phyloP scores from a whole-genome alignment of 2,888 invertebrate species.

The Globia sparganii region DNA sequence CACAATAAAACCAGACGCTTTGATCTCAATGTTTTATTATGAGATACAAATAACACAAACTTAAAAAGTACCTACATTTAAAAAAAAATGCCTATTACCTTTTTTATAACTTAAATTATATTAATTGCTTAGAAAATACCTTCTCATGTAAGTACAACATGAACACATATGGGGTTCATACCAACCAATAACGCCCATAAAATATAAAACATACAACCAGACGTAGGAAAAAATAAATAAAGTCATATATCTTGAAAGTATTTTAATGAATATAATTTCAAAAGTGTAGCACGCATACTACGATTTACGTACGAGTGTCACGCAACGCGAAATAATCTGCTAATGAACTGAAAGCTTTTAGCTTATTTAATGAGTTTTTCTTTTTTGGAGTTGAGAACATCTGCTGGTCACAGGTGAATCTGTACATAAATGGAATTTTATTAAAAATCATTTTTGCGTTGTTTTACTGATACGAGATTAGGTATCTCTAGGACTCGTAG shows the following conservation, averaged over 20 bases:
- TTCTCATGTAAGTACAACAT: background rate
- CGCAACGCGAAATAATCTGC: conserved; percentile 79
- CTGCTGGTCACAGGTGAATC: conserved; percentile 38
- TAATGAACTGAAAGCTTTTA: conserved; percentile 80
- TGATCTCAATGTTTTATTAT: no score
- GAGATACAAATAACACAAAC: background rate
- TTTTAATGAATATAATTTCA: conserved; percentile 77
- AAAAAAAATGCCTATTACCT: background rate
- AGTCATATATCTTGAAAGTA: conserved; percentile 72
- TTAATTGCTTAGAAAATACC: background rate
- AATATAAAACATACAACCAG: conserved; percentile 19
- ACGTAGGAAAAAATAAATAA: conserved; percentile 69
- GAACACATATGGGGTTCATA: background rate
- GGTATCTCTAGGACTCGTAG: background rate
- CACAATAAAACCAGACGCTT: background rate
- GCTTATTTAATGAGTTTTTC: conserved; percentile 71
- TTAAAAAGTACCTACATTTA: background rate
- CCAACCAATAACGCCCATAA: conserved; percentile 27
- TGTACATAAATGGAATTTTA: conserved; percentile 14
- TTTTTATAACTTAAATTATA: background rate
- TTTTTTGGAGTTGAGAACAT: conserved; percentile 44
- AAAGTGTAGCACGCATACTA: conserved; percentile 76
- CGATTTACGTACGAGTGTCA: conserved; percentile 75
- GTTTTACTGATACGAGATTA: background rate
- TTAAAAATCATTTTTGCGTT: background rate